Evolutionary conservation across 92 coral and sea anemone genomes (phyloP).

Genomic region (Chrysogorgia sp.): DNA sequence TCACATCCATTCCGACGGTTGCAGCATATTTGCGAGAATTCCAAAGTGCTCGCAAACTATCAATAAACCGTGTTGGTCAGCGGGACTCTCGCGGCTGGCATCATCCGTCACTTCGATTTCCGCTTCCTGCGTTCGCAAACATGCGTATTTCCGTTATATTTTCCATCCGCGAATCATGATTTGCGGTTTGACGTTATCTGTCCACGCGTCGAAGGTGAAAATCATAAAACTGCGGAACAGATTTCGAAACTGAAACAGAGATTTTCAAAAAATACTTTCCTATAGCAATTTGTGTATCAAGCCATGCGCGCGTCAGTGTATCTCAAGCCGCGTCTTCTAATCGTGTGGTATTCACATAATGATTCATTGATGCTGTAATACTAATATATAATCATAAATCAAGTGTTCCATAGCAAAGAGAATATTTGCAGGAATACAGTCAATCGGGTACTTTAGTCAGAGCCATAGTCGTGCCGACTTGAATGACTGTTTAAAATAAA

Average conservation of each 20-base stretch:
- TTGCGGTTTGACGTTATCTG: background rate
- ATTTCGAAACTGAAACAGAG: background rate
- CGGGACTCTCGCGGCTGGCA: background rate
- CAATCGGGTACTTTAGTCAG: no score
- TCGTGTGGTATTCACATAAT: no score
- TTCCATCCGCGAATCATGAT: background rate
- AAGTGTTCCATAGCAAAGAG: no score
- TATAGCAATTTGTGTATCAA: no score
- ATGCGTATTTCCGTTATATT: constrained; percentile 9
- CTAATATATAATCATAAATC: no score
- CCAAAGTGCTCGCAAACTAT: background rate
- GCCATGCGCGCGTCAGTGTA: no score
- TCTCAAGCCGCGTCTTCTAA: no score
- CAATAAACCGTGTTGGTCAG: constrained; percentile 2
- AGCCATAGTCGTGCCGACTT: no score
- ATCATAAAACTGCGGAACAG: background rate
- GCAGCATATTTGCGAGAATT: constrained; percentile 23
- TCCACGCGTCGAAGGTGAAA: background rate
- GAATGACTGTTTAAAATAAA: no score
- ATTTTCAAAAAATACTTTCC: no score
- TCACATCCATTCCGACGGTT: background rate
- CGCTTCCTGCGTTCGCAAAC: background rate
- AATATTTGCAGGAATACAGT: no score
- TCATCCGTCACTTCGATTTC: background rate
- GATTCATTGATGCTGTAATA: no score